Conservation (phyloP, 2,888 invertebrate species). For the Ferdinandea cuprea region DNA sequence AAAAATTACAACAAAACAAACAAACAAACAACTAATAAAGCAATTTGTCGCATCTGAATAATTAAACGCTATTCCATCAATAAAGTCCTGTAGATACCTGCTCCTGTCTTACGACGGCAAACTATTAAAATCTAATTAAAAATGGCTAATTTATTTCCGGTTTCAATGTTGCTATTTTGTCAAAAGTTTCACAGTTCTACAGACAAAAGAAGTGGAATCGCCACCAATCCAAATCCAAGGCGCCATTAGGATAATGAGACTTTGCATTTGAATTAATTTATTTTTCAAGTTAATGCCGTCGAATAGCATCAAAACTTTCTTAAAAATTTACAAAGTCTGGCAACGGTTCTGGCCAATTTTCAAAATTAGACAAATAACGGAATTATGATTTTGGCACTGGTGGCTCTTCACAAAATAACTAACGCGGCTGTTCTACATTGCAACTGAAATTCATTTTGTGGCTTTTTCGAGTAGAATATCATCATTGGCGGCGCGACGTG, state of each 20-base stretch:
- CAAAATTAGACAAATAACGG: conserved; percentile 15
- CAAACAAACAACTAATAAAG: no score
- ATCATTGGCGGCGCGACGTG: not conserved
- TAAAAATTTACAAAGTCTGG: not conserved
- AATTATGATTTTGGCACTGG: not conserved
- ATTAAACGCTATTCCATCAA: no score
- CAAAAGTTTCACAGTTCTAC: not conserved
- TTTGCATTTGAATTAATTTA: conserved; percentile 32
- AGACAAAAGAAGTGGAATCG: no score
- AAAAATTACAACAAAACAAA: no score
- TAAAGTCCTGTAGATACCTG: no score
- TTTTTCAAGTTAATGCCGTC: conserved; percentile 22
- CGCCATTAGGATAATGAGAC: conserved; percentile 26
- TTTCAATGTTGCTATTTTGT: not conserved
- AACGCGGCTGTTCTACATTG: conserved; percentile 7
- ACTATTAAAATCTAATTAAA: conserved; percentile 2
- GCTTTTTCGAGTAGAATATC: conserved; percentile 2
- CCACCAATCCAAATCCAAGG: not conserved
- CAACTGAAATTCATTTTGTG: conserved; percentile 9
- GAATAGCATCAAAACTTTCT: conserved; percentile 12
- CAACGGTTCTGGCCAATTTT: conserved; percentile 10
- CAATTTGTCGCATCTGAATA: no score
- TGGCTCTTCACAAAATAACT: not conserved
- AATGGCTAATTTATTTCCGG: not conserved
- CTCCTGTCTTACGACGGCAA: no score